Conservation (phyloP, 2,888 invertebrate genomes). For the Hydriomena furcata region DNA sequence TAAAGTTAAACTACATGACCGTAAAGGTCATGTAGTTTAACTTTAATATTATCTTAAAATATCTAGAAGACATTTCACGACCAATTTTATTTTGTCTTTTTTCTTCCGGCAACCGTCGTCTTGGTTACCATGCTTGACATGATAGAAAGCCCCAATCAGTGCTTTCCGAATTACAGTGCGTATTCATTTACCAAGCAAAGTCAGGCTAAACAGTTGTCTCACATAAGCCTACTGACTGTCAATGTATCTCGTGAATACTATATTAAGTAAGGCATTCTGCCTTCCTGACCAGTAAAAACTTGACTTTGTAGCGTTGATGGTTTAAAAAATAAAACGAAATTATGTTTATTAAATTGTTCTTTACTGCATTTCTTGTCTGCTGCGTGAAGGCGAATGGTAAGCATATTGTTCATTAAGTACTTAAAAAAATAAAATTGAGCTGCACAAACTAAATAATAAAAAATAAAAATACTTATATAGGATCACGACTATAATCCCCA, state of each 20-base stretch:
- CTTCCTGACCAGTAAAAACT: slow-evolving; percentile 16
- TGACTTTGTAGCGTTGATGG: slow-evolving; percentile 13
- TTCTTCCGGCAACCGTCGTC: no score
- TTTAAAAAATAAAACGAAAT: slow-evolving; percentile 3
- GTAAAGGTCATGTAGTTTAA: no score
- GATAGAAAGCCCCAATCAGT: no score
- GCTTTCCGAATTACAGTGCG: no score
- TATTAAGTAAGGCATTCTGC: slow-evolving; percentile 15
- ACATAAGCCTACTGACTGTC: not conserved
- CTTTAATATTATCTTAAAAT: no score
- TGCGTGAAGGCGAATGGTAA: slow-evolving; percentile 12
- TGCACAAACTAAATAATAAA: no score
- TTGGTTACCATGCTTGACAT: no score
- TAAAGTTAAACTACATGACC: no score
- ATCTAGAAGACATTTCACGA: no score
- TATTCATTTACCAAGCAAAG: slow-evolving; percentile 5
- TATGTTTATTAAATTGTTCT: slow-evolving; percentile 12
- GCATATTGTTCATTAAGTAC: not conserved
- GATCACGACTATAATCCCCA: no score
- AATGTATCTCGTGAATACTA: slow-evolving; percentile 8
- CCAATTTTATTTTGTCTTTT: no score
- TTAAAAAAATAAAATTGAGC: not conserved
- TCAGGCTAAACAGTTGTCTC: not conserved
- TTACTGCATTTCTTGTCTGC: not conserved
- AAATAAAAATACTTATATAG: no score